A percentile compares a stretch with the other conserved stretches of the same genome.
phyloP scores from a whole-genome alignment of 2,113 vertebrate genomes.

The Microcebus ravelobensis region DNA sequence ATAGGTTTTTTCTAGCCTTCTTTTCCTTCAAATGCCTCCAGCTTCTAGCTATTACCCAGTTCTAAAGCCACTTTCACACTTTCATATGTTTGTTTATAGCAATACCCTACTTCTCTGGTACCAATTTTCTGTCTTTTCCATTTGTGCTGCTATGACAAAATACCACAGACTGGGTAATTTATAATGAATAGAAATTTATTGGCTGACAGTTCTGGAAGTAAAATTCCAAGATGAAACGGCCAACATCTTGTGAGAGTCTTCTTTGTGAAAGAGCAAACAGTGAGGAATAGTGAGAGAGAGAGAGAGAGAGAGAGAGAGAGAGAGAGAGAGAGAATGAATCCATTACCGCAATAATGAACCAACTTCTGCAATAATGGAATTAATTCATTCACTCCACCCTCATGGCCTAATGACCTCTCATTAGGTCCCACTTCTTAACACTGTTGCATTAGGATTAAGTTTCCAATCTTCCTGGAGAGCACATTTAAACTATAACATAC shows the following conservation, averaged over 20 bases:
- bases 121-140: no score
- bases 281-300: neutral
- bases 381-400: neutral
- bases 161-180: neutral
- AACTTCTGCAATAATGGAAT: neutral
- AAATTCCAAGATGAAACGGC: neutral
- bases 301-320: no score
- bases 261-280: neutral
- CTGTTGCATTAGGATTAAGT: neutral
- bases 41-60: neutral
- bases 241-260: neutral
- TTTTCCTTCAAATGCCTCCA: neutral
- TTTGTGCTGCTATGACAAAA: neutral
- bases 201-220: neutral
- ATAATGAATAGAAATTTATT: neutral
- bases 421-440: neutral
- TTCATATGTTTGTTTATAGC: neutral
- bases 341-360: neutral
- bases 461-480: neutral
- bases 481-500: neutral
- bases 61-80: neutral
- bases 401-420: neutral
- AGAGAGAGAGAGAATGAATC: neutral
- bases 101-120: neutral
- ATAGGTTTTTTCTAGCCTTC: neutral